These are phyloP conservation scores for Crotalus helleri DNA, from an alignment of 2,113 vertebrate genomes.

Conservation along the genomic window DNA sequence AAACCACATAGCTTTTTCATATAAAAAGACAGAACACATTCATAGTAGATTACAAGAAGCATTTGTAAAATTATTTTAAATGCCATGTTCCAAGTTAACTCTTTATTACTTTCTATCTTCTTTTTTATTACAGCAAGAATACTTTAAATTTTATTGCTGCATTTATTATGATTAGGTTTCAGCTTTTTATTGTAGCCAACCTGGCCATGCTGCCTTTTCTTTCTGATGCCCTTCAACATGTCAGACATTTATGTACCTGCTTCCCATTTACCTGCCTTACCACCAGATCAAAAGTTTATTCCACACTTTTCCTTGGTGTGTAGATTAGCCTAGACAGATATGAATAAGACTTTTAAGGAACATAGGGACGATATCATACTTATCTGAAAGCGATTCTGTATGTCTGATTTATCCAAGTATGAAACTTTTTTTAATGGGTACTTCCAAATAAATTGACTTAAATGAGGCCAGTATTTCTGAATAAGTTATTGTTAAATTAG, in stretches of 20 bases:
- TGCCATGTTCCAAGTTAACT: constrained; percentile 31
- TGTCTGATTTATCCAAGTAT: background rate
- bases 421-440: background rate
- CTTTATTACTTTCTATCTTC: constrained; percentile 40
- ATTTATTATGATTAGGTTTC: constrained; percentile 3
- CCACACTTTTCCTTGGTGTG: background rate
- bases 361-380: background rate
- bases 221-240: background rate
- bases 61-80: constrained; percentile 31
- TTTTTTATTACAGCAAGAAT: constrained; percentile 17
- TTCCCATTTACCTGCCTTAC: background rate
- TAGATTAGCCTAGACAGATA: background rate
- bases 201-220: background rate
- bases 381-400: background rate
- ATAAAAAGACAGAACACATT: background rate
- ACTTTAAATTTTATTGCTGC: constrained; percentile 20
- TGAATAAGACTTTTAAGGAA: background rate
- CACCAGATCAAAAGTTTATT: background rate
- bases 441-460: background rate
- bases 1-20: background rate
- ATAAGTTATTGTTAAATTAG: background rate
- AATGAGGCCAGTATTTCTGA: background rate
- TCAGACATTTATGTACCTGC: background rate
- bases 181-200: background rate
- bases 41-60: background rate